Base-by-base conservation (phyloP, 2,888 invertebrate species). In the Volucella inflata region DNA sequence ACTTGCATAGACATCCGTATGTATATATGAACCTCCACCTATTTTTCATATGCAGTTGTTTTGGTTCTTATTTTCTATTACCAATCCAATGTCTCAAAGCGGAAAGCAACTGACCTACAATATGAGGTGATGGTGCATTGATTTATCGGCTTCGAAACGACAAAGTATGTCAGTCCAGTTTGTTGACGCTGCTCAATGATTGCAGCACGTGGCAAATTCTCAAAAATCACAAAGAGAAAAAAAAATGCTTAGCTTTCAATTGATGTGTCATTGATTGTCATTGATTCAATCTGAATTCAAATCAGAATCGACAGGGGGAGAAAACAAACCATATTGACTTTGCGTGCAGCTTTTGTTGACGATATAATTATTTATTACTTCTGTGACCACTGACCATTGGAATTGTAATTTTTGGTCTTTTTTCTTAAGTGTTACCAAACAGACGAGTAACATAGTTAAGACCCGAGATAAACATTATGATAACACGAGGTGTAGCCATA, bases 251-350 rank as follows among this genome's bases (percentile, higher is more conserved):
- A 30, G 42, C 59, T 38, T 70, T 65, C 65, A 79, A 79, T 79
- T 84, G 70, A 75, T 84, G 78, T 78, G 75, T 60, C 70, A 84
- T 79, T 84, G 79, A 75, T 79, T 74, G 79, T 79, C 79, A 79
- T 75, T 76, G 30, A 57, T 68, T 68, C 48, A 48, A 62, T 42
- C 8, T 16, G 59, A 64, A 46, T 65, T 12, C 30, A 30, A 30
- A 30, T 30, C 30, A 30, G 2, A 21, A 21, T 30, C 6, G 21
- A 4, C 2, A 21, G 6, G 6, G 30, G 16, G 17, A 65, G 11
- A 51, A 17, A 48, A 40, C 21, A 40, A 48, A 60, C 38, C 30
- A 16, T 12, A 30, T n/a, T 46, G 11, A 46, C 30, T 67, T 10
- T 42, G 21, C 51, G 59, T 44, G 40, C 42, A 50, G 14, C 17